Conservation (phyloP, 2,888 invertebrate species). For the Macropis europaea region DNA sequence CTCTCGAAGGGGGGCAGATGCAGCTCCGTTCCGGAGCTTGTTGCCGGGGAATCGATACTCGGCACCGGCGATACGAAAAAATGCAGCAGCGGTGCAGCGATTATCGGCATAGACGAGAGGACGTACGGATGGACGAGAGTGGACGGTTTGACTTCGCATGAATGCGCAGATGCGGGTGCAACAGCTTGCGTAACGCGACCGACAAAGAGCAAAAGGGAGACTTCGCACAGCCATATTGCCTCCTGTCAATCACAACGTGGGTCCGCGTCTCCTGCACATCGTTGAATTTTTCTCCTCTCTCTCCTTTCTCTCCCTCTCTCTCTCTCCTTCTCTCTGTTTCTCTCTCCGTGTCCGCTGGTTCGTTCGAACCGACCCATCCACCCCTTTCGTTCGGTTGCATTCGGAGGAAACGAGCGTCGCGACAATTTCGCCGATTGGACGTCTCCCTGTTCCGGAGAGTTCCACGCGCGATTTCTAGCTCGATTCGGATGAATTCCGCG, state of each 20-base stretch:
- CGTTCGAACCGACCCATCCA: conserved; percentile 2
- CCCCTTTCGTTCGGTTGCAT: conserved; percentile 23
- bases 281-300: conserved; percentile 56
- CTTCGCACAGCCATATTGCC: conserved; percentile 78
- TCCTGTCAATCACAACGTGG: conserved; percentile 79
- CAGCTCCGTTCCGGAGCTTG: background rate
- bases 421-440: conserved; percentile 59
- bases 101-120: conserved; percentile 73
- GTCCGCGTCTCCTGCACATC: conserved; percentile 58
- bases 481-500: conserved; percentile 32
- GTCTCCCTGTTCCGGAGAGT: conserved; percentile 40
- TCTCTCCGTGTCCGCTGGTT: background rate
- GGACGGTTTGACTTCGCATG: conserved; percentile 78
- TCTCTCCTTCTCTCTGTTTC: background rate
- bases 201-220: conserved; percentile 74
- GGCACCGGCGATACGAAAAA: conserved; percentile 57
- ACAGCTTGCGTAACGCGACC: conserved; percentile 80
- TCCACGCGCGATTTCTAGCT: conserved; percentile 34
- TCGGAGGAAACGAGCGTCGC: conserved; percentile 42
- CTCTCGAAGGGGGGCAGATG: background rate
- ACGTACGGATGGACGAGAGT: conserved; percentile 68
- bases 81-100: conserved; percentile 66
- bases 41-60: conserved; percentile 52
- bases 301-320: background rate
- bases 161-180: conserved; percentile 80